Evolutionary conservation across 2,888 invertebrate species (phyloP).

Genomic region (Microctonus brassicae): DNA sequence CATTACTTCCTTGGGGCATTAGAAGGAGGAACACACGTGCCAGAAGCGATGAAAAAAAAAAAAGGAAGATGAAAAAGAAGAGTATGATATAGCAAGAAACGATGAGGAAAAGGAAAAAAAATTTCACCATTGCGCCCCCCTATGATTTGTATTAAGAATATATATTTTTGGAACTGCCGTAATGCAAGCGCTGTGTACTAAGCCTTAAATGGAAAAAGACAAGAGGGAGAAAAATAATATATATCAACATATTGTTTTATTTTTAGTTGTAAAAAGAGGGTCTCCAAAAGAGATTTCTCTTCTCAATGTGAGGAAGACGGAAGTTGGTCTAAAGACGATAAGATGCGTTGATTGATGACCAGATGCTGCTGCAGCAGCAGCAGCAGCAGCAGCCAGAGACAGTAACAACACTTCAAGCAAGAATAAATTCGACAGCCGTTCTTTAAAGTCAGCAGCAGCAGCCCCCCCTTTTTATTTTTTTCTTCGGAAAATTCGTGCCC

Average conservation of each 20-base stretch:
- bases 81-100: not conserved
- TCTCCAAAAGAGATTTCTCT: not conserved
- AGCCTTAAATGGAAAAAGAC: not conserved
- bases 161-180: slow-evolving; percentile 2
- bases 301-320: not conserved
- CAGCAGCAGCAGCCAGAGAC: too few relatives aligned
- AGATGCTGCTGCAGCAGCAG: slow-evolving; percentile 23
- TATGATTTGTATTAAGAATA: not conserved
- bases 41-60: too few relatives aligned
- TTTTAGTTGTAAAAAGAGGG: slow-evolving; percentile 14
- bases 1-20: not conserved
- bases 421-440: slow-evolving; percentile 4
- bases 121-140: not conserved
- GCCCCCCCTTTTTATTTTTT: not conserved
- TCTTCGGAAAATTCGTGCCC: not conserved
- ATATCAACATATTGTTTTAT: slow-evolving; percentile 20
- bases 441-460: not conserved
- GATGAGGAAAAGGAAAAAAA: slow-evolving; percentile 1
- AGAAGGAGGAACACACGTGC: not conserved
- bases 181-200: not conserved
- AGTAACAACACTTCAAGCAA: not conserved
- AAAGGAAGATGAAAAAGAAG: too few relatives aligned
- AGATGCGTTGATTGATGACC: slow-evolving; percentile 35
- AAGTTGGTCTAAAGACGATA: slow-evolving; percentile 26
- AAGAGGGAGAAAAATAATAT: not conserved